Conservation (phyloP, 2,113 vertebrate species). For the Odocoileus virginianus region DNA sequence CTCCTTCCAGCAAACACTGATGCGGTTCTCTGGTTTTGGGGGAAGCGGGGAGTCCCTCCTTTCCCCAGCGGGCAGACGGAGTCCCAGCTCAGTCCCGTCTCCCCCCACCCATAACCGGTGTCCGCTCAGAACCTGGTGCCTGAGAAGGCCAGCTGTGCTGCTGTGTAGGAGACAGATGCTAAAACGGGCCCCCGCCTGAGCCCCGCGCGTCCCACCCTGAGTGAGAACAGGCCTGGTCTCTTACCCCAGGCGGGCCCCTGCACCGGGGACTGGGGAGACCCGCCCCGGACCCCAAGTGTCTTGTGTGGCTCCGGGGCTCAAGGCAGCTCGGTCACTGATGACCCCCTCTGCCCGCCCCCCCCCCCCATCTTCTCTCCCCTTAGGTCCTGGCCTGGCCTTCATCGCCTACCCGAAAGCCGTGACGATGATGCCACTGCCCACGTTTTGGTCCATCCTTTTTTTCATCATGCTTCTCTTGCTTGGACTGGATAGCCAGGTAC, state of each 20-base stretch:
- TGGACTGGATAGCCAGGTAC: slow-evolving; percentile 98
- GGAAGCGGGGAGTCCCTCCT: neutral
- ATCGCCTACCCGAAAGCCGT: slow-evolving; percentile 99
- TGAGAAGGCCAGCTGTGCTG: neutral
- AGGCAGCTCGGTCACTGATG: slow-evolving; percentile 54
- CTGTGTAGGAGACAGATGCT: slow-evolving; percentile 74
- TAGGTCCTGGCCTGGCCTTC: slow-evolving; percentile 98
- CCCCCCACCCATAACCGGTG: neutral
- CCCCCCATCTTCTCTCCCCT: slow-evolving; percentile 79
- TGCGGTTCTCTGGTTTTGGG: neutral
- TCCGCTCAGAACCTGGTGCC: neutral
- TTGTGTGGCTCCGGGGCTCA: slow-evolving; percentile 51
- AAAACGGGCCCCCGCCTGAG: slow-evolving; percentile 69
- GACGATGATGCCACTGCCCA: slow-evolving; percentile 98
- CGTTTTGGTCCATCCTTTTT: slow-evolving; percentile 98
- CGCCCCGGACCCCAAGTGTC: slow-evolving; percentile 71
- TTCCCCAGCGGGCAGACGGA: neutral
- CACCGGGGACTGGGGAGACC: slow-evolving; percentile 77
- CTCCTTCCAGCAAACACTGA: neutral
- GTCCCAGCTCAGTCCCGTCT: neutral
- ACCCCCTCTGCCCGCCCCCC: slow-evolving; percentile 59
- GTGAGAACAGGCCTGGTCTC: slow-evolving; percentile 66
- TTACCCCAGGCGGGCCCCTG: slow-evolving; percentile 76
- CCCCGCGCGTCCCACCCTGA: neutral
- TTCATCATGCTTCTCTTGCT: slow-evolving; percentile 99